phyloP scores from a whole-genome alignment of 2,113 vertebrate species.

The Podilymbus podiceps region DNA sequence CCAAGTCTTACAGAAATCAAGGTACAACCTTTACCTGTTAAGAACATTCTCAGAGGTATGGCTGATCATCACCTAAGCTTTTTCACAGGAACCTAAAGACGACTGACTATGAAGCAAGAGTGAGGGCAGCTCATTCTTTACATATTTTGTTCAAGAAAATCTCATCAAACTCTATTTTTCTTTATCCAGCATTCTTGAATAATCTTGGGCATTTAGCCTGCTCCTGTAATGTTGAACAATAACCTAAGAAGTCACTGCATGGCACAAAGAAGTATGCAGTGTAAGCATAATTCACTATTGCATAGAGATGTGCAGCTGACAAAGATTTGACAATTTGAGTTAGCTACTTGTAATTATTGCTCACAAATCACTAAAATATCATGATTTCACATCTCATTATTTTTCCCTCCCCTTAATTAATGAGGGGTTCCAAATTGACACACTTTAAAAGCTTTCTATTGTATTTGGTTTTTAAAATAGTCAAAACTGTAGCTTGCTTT shows the following conservation, averaged over 20 bases:
- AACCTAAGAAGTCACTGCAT: neutral
- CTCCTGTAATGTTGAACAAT: neutral
- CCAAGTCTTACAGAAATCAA: neutral
- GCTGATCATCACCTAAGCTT: neutral
- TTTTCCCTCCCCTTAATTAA: neutral
- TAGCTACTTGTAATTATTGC: neutral
- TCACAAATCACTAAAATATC: neutral
- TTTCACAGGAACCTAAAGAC: neutral
- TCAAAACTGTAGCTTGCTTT: neutral
- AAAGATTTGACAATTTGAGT: neutral
- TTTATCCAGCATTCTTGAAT: neutral
- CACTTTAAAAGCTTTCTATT: neutral
- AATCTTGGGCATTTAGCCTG: neutral
- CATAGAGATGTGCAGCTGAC: neutral
- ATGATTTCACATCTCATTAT: neutral
- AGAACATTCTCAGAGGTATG: neutral
- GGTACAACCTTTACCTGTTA: neutral
- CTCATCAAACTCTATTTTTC: neutral
- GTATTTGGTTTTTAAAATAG: neutral
- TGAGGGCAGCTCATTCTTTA: neutral
- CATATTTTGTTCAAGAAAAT: neutral
- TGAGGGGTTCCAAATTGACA: neutral
- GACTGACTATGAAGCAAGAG: neutral
- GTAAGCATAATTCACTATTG: neutral
- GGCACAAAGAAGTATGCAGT: too few relatives aligned